phyloP scores from a whole-genome alignment of 1,140 invertebrate genomes.

The Drosophila sp. region DNA sequence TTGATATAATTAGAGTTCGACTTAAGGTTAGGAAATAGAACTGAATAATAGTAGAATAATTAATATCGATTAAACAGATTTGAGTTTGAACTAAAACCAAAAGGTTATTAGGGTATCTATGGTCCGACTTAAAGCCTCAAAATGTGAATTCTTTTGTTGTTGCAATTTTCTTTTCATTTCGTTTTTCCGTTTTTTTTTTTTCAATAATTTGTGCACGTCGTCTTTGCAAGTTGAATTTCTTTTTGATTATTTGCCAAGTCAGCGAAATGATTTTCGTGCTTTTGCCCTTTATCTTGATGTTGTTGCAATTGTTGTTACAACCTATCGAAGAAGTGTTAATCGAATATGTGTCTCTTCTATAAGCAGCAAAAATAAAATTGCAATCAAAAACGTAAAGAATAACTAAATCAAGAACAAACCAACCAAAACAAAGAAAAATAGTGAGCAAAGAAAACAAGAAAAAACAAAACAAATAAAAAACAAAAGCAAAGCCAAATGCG shows the following conservation, averaged over 20 bases:
- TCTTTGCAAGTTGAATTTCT: conserved; percentile 65
- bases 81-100: too few relatives aligned
- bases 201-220: conserved; percentile 74
- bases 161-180: conserved; percentile 46
- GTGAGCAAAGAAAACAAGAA: conserved; percentile 11
- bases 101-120: background rate
- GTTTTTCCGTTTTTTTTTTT: conserved; percentile 45
- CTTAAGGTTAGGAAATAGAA: too few relatives aligned
- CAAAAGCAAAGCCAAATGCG: conserved; percentile 65
- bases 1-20: too few relatives aligned
- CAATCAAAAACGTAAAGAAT: conserved; percentile 54
- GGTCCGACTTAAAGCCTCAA: background rate
- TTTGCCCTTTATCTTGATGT: conserved; percentile 44
- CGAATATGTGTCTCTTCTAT: conserved; percentile 47
- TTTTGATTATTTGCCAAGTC: conserved; percentile 72
- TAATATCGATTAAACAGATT: too few relatives aligned
- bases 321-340: conserved; percentile 61
- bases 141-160: conserved; percentile 28
- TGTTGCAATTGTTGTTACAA: conserved; percentile 37
- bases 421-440: conserved; percentile 15
- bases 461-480: conserved; percentile 26
- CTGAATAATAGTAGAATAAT: too few relatives aligned
- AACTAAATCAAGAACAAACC: conserved; percentile 17
- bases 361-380: conserved; percentile 61
- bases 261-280: conserved; percentile 43